phyloP scores from a whole-genome alignment of 2,797 vertebrate genomes.

The Miichthys miiuy region DNA sequence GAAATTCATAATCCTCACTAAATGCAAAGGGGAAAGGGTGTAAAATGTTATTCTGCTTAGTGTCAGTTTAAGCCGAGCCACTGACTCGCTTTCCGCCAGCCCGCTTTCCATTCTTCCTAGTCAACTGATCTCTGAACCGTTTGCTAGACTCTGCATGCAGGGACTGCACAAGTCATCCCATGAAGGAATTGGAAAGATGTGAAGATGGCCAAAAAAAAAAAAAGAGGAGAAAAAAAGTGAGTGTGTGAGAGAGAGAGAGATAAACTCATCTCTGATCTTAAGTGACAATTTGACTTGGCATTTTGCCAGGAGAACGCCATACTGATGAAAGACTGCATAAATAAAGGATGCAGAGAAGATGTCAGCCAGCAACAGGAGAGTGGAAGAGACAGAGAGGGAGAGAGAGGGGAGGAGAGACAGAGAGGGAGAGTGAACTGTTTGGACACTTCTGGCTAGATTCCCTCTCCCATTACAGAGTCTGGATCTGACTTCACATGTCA shows the following conservation, averaged over 20 bases:
- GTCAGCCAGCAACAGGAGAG: slow-evolving; percentile 68
- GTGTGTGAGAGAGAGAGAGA: slow-evolving; percentile 69
- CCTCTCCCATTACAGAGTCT: slow-evolving; percentile 73
- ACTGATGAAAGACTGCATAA: slow-evolving; percentile 82
- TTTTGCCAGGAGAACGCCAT: slow-evolving; percentile 74
- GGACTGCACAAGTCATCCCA: slow-evolving; percentile 59
- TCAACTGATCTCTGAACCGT: slow-evolving; percentile 80
- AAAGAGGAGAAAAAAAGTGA: slow-evolving; percentile 50
- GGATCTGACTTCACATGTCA: slow-evolving; percentile 72
- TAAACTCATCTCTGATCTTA: slow-evolving; percentile 81
- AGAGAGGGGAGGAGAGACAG: slow-evolving; percentile 54
- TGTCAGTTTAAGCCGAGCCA: slow-evolving; percentile 72
- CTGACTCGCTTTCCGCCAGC: slow-evolving; percentile 64
- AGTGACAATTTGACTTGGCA: slow-evolving; percentile 84
- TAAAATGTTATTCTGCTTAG: slow-evolving; percentile 62
- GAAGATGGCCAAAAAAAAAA: slow-evolving; percentile 47
- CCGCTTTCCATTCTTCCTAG: slow-evolving; percentile 77
- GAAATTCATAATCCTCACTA: slow-evolving; percentile 59
- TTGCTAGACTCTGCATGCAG: slow-evolving; percentile 67
- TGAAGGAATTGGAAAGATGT: slow-evolving; percentile 61
- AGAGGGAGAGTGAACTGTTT: slow-evolving; percentile 69
- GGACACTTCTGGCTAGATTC: slow-evolving; percentile 79
- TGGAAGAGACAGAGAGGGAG: slow-evolving; percentile 72
- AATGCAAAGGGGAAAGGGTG: slow-evolving; percentile 43
- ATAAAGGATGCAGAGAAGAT: slow-evolving; percentile 82